Percentiles rank a stretch among this genome's conserved stretches.
phyloP scores from a whole-genome alignment of 2,113 vertebrate species.

The Panthera tigris region DNA sequence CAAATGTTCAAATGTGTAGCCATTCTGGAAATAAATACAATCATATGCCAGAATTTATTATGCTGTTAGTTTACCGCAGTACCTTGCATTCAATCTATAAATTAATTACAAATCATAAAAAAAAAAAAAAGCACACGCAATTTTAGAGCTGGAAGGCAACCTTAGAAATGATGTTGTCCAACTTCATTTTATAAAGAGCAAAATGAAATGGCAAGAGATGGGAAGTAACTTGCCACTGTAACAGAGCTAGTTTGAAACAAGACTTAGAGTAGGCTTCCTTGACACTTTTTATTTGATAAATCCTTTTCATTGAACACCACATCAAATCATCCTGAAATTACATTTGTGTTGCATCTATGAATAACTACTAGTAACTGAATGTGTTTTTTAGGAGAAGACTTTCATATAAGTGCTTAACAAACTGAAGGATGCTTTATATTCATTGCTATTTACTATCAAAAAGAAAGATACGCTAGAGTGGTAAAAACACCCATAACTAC shows the following conservation, averaged over 20 bases:
- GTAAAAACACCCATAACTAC: constrained; percentile 46
- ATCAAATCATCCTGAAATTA: neutral
- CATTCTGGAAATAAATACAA: neutral
- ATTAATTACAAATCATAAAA: neutral
- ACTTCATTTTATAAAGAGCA: neutral
- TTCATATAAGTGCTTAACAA: constrained; percentile 60
- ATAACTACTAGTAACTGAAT: constrained; percentile 21
- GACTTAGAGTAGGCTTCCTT: neutral
- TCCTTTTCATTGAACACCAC: neutral
- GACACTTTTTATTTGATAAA: neutral
- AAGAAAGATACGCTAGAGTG: constrained; percentile 17
- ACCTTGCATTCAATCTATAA: neutral
- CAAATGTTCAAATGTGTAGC: constrained; percentile 42
- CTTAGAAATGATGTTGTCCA: neutral
- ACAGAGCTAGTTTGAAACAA: neutral
- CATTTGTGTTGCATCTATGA: neutral
- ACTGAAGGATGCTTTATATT: constrained; percentile 15
- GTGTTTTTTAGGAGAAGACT: neutral
- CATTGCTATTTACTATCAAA: neutral
- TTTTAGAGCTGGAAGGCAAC: neutral
- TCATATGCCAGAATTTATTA: neutral
- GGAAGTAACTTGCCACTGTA: neutral
- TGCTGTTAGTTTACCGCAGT: neutral
- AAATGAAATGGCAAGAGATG: neutral
- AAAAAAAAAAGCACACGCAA: neutral